Evolutionary conservation across 1,140 invertebrate species (phyloP), one percentile per base, ranked within the genome.

Genomic region (Ladona fulva): DNA sequence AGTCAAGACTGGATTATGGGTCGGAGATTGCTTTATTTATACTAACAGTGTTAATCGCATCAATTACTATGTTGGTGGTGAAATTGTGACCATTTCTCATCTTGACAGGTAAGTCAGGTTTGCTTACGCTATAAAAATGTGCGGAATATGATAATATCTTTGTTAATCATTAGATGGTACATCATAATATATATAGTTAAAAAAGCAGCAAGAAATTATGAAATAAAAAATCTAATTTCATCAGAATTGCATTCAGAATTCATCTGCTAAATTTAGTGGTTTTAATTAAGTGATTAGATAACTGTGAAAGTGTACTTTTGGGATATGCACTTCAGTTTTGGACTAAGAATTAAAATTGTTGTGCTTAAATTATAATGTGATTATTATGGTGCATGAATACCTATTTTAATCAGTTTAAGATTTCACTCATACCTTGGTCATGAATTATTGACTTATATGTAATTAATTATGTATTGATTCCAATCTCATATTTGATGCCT

Each of bases 1-100:
- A 14, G 97, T 99, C 0, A 96, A 95, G 83, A 99, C 98, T 3
- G 98, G 97, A 14, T 84, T 98, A 14, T 99, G 98, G 98, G 94
- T 99, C 52, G 98, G 98, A 6, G 97, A 99, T 85, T 99, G 98
- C 84, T 99, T 99, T 84, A 99, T 99, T 79, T 99, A 99, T 86
- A 99, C 98, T 0, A 99, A 99, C 85, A 92, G 93, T 77, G 92
- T 98, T 0, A 99, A 99, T 86, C 89, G 98, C 77, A 92, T 99
- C 19, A 99, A 99, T 85, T 99, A 99, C 83, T 99, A 97, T 85
- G 97, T 99, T 24, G 98, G 98, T 25, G 98, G 98, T 25, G 97
- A 99, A 87, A 94, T 99, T 74, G 97, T 99, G 0, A 99, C 97
- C 0, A 92, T 99, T 52, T 96, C 97, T 8, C 98, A 99, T 87